phyloP scores from a whole-genome alignment of 2,888 invertebrate species.

The Conus canariensis region DNA sequence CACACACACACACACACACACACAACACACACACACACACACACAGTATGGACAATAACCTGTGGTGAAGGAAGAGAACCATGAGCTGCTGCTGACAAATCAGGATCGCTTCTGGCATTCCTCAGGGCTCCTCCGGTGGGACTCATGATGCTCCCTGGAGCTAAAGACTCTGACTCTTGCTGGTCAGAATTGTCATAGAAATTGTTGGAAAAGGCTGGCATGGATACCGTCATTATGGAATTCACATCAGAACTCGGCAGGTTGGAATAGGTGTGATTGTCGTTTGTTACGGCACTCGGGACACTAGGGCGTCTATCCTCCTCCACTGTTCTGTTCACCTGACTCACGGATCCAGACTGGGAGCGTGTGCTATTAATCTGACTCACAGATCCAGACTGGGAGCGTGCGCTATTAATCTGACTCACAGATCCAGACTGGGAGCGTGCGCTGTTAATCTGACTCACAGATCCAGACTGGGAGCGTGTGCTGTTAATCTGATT shows the following conservation, averaged over 20 bases:
- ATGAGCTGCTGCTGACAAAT: slow-evolving; percentile 33
- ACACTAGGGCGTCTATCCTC: not conserved
- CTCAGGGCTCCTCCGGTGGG: slow-evolving; percentile 25
- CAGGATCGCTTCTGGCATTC: slow-evolving; percentile 50
- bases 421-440: no score
- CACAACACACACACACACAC: no score
- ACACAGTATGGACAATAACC: not conserved
- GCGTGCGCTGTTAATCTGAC: no score
- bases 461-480: no score
- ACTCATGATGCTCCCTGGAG: not conserved
- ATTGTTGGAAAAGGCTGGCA: slow-evolving; percentile 14
- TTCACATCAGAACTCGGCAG: not conserved
- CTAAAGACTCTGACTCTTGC: not conserved
- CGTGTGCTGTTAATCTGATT: no score
- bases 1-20: no score
- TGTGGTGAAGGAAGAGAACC: slow-evolving; percentile 19
- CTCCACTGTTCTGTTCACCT: not conserved
- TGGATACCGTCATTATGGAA: not conserved
- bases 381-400: no score
- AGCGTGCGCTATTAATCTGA: no score
- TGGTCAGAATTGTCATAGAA: not conserved
- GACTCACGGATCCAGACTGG: not conserved
- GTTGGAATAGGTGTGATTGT: slow-evolving; percentile 21
- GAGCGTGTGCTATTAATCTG: not conserved
- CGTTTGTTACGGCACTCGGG: not conserved